Percentiles rank a stretch among this genome's conserved stretches.
Conservation (phyloP, 2,113 vertebrate species). For the Lepus timidus region DNA sequence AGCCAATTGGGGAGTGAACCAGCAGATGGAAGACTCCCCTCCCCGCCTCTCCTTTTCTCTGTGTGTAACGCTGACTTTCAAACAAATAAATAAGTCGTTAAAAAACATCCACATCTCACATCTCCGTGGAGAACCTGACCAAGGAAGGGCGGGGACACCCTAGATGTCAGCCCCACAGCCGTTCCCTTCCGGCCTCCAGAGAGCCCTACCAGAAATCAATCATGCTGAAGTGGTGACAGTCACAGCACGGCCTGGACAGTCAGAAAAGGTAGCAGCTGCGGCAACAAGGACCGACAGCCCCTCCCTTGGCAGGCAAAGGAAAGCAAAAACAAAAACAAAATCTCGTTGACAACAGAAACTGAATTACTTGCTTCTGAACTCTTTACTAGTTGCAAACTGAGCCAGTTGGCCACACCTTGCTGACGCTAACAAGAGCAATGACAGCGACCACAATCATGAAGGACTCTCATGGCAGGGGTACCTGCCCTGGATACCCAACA, state of each 20-base stretch:
- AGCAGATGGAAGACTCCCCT: too few species aligned
- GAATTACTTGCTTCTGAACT: neutral
- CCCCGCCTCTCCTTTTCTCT: too few species aligned
- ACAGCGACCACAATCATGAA: neutral
- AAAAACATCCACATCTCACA: neutral
- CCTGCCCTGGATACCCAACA: neutral
- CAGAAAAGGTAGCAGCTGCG: neutral
- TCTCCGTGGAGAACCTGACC: constrained; percentile 80
- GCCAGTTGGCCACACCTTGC: neutral
- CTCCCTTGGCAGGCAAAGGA: neutral
- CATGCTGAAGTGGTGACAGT: neutral
- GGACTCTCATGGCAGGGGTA: rapidly evolving
- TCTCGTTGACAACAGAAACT: neutral
- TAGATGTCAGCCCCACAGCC: neutral
- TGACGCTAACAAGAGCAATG: neutral
- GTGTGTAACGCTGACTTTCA: too few species aligned
- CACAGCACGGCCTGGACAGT: rapidly evolving
- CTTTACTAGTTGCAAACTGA: neutral
- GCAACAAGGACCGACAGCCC: neutral
- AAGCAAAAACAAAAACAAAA: neutral
- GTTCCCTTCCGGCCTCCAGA: neutral
- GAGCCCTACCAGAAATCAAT: neutral
- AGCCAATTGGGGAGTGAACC: too few species aligned
- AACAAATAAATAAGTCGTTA: too few species aligned
- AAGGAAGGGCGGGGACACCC: constrained; percentile 64